Base-by-base conservation (phyloP, 2,113 vertebrate genomes). In the Callospermophilus lateralis region DNA sequence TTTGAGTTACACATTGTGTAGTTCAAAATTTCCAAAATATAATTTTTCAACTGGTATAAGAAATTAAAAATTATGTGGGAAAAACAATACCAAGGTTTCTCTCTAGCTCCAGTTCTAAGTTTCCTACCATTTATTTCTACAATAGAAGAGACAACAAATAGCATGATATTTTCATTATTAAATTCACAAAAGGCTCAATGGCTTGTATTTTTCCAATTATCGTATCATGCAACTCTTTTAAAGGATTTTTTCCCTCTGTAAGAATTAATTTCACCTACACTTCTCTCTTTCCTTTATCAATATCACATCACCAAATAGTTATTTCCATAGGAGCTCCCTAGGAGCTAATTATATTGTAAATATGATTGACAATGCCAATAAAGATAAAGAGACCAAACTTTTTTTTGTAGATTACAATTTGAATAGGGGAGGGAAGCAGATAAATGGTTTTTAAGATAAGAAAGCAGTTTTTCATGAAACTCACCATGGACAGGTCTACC, bases 401-500 rank as follows among this genome's bases (percentile, higher is more conserved):
- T 83, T 42, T 81, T 77, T 84, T 26, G n/a, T 5, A 39, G 24
- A 81, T 84, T 96, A 73, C 65, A 76, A 55, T 74, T 53, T 67
- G n/a, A 89, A 85, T 37, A 30, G 2, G 5, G 2, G 4, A 8
- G 4, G 22, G 32, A n/a, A 83, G 7, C 3, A 53, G 28, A 77
- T 67, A 32, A n/a, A 42, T 77, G 15, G 32, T 65, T 93, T 94
- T 77, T 51, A 19, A 90, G 24, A 28, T 37, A 26, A 90, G 55
- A 92, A 45, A 79, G 63, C 91, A 65, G 51, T 1, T 77, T 77
- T 90, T 70, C 8, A 30, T 74, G 37, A 94, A 94, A 92, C 9
- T 6, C 9, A 83, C 61, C 6, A 42, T 17, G 11, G 13, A 48
- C 24, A 51, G 68, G 10, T 85, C 48, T 39, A 26, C 45, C 72